Evolutionary conservation across 2,113 vertebrate genomes (phyloP), one percentile per base, ranked within the genome.

Genomic region (Actinemys pallida): DNA sequence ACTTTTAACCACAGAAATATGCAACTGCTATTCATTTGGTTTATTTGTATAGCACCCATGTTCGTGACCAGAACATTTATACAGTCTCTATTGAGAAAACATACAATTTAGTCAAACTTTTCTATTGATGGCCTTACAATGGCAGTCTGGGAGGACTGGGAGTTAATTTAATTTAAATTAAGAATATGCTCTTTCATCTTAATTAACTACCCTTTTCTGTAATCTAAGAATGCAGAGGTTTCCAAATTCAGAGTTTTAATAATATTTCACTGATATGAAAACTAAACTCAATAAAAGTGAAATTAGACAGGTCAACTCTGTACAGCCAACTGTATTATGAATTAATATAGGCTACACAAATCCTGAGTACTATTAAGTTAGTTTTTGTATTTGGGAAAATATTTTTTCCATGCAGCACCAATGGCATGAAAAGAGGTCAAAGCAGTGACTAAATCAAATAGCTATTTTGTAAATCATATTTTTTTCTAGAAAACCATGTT

Each of bases 1-100:
- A 87, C 45, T 89, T 94, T 94, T 69, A 86, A 84, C 49, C 87
- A 96, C 62, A 90, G 54, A 95, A 97, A 87, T 31, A 94, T 0
- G 6, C 5, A 10, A 87, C 1, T 87, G 52, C 20, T 78, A 22
- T 49, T 87, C 83, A 39, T 87, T 94, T 86, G 6, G 19, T 87
- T 85, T 96, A 57, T 89, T 89, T 91, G 47, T 76, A 1, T 31
- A 96, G 92, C 25, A 92, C 5, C 19, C n/a, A 54, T 49, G 19
- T 62, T 95, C 62, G 53, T 1, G n/a, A 88, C 39, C 12, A 78
- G 83, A 97, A 95, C 39, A 76, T 49, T 90, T 78, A 95, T 2
- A 96, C 19, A 78, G 13, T 27, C 7, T 89, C 45, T 56, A 47
- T 2, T 85, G 90, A 94, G 80, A 94, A 94, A 79, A 54, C 56